Percentiles rank a stretch among this genome's conserved stretches.
Evolutionary conservation across 2,113 vertebrate species (phyloP).

Genomic region (Hypocryptadius cinnamomeus): DNA sequence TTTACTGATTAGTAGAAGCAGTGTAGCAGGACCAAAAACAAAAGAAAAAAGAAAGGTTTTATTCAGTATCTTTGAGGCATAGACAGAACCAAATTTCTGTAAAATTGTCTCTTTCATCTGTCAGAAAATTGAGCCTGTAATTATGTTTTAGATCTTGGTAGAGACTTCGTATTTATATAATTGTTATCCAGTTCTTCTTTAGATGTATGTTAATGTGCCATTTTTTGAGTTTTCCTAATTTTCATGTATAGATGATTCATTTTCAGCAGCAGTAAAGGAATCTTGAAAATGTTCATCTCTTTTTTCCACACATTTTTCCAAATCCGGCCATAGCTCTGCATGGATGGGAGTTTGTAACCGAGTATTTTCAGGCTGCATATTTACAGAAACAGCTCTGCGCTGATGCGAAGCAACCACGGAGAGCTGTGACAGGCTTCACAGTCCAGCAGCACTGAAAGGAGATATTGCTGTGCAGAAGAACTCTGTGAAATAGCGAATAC

Average conservation of each 20-base stretch:
- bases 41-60: not conserved
- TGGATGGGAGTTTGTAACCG: rapidly evolving
- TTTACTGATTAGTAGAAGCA: not conserved
- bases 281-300: not conserved
- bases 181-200: not conserved
- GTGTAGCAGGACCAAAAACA: not conserved
- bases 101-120: not conserved
- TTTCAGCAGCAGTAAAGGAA: not conserved
- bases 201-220: constrained; percentile 1
- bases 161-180: not conserved
- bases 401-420: not conserved
- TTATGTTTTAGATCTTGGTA: not conserved
- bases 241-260: not conserved
- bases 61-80: not conserved
- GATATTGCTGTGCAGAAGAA: not conserved
- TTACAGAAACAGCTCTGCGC: not conserved
- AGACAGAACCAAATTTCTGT: not conserved
- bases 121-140: constrained; percentile 30
- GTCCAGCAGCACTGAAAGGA: not conserved
- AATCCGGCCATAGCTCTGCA: not conserved
- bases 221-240: not conserved
- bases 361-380: not conserved
- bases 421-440: not conserved
- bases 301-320: not conserved
- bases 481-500: not conserved